Evolutionary conservation across 2,888 invertebrate species (phyloP).

Genomic region (Tetheella fluctuosa): DNA sequence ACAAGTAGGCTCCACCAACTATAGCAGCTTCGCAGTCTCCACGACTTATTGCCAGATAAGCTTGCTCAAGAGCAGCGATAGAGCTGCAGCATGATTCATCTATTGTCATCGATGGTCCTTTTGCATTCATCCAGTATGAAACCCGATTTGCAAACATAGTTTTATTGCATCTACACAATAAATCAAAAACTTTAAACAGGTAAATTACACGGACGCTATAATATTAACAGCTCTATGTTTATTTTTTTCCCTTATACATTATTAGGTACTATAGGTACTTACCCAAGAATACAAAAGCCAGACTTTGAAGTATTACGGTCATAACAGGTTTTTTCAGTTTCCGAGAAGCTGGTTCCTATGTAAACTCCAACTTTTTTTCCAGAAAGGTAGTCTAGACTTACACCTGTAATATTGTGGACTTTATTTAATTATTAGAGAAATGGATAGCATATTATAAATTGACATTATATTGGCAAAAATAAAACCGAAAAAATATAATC

Average conservation of each 20-base stretch:
- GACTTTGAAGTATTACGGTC: slow-evolving; percentile 21
- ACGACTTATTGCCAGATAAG: slow-evolving; percentile 44
- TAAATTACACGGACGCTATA: no score
- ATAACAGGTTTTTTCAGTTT: slow-evolving; percentile 80
- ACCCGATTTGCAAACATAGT: slow-evolving; percentile 61
- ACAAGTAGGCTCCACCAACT: slow-evolving; percentile 77
- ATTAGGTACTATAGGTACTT: slow-evolving; percentile 11
- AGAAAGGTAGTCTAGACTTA: slow-evolving; percentile 77
- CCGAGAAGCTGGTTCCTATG: slow-evolving; percentile 75
- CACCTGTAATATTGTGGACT: slow-evolving; percentile 52
- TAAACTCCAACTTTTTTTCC: slow-evolving; percentile 78
- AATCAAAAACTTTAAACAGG: no score
- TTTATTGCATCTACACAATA: slow-evolving; percentile 40
- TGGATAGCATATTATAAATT: no score
- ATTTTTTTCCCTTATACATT: no score
- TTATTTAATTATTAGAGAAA: no score
- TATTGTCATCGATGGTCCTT: slow-evolving; percentile 55
- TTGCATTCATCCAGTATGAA: slow-evolving; percentile 60
- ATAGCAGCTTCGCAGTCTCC: slow-evolving; percentile 77
- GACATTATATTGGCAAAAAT: no score
- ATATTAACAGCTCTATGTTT: no score
- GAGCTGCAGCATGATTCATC: slow-evolving; percentile 53
- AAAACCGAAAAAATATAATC: no score
- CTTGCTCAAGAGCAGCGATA: slow-evolving; percentile 49
- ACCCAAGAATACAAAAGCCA: slow-evolving; percentile 38